Percentiles rank a stretch among this genome's conserved stretches.
Conservation (phyloP, 2,113 vertebrate species). For the Abramis brama region DNA sequence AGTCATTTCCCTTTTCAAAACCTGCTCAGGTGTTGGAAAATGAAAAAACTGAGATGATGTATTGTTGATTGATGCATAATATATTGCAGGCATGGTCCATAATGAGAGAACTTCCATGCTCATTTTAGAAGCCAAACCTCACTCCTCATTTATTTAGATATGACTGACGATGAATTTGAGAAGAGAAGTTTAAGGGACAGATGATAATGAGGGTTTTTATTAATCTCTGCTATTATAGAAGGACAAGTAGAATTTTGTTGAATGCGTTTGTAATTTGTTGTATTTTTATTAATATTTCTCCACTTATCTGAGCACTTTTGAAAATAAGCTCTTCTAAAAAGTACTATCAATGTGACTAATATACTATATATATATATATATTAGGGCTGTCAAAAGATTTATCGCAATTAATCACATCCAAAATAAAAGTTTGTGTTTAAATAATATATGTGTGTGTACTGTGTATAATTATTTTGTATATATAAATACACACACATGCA, state of each 20-base stretch:
- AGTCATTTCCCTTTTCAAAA: conserved; percentile 6
- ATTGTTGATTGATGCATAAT: conserved; percentile 69
- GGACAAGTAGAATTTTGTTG: not conserved
- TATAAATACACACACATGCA: too few species aligned
- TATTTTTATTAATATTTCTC: not conserved
- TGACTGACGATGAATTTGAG: conserved; percentile 2
- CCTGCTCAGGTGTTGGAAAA: conserved; percentile 58
- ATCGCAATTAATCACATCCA: too few species aligned
- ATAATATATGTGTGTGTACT: too few species aligned
- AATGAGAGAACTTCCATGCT: conserved; percentile 70
- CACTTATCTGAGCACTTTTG: not conserved
- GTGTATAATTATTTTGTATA: too few species aligned
- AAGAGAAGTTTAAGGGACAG: not conserved
- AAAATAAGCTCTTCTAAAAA: not conserved
- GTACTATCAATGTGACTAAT: not conserved
- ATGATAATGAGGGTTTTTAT: too few species aligned
- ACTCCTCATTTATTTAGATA: conserved; percentile 68
- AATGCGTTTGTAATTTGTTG: not conserved
- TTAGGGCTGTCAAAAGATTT: too few species aligned
- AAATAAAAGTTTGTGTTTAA: too few species aligned
- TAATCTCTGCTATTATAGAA: too few species aligned
- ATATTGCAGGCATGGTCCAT: conserved; percentile 72
- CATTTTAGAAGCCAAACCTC: conserved; percentile 70
- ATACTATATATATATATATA: too few species aligned
- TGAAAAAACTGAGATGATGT: conserved; percentile 72